Base-by-base conservation (phyloP, 2,797 vertebrate genomes). In the Gambelia wislizenii region DNA sequence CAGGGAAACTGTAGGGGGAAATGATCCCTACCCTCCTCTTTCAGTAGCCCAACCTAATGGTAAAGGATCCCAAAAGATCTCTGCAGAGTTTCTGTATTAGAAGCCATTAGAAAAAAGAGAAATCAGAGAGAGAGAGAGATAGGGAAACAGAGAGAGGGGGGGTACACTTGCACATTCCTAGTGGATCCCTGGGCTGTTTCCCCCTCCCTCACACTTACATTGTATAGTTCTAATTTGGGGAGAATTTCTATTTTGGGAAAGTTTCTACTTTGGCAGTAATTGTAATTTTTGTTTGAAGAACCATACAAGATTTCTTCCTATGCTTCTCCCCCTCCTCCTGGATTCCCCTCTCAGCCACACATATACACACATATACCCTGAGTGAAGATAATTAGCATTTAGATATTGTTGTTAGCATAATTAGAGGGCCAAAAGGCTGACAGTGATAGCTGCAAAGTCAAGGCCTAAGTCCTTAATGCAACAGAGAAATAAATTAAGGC, bases 401-500 rank as follows among this genome's bases (percentile, higher is more conserved):
- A 88, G 89, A 80, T 96, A 90, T 76, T 87, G 86, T 82, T 77
- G 80, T 92, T 92, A 87, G 87, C 89, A 67, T 94, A 93, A 96
- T 96, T 93, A 96, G 54, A 84, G 92, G 92, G 91, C 91, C 89
- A 92, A 94, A 94, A 93, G 92, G 84, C 89, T 88, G 70, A 87
- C 89, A 92, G 75, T 52, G 59, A 95, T 90, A 93, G 92, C 90
- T 87, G 39, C 85, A 87, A 92, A 92, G 92, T 80, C 76, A 69
- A 86, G 84, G 86, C 44, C 80, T n/a, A 0, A 89, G 92, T 94
- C 92, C 91, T 93, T 94, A 94, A 93, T 87, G 87, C 91, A 94
- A 95, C 91, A 86, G 91, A 94, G 93, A 95, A 97, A 97, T 93
- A 94, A 95, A 96, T 96, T 95, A 96, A 44, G 16, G 88, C 90